Evolutionary conservation across 2,113 vertebrate genomes (phyloP).

Genomic region (Furnarius figulus): DNA sequence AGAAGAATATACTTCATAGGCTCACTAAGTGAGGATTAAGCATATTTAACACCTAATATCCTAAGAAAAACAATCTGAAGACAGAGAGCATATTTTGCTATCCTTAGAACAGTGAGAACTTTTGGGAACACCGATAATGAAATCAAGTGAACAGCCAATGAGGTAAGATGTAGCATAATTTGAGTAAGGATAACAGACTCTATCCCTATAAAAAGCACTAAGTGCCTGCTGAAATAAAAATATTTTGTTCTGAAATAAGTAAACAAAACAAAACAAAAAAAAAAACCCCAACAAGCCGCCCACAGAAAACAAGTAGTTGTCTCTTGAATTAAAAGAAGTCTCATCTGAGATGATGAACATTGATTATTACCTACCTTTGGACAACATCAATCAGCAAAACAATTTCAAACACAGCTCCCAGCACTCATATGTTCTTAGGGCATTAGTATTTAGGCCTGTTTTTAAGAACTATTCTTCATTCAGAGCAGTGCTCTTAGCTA

Average conservation of each 20-base stretch:
- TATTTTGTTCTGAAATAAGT: neutral
- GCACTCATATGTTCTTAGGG: neutral
- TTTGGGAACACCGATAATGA: neutral
- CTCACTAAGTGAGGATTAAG: neutral
- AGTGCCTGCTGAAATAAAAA: neutral
- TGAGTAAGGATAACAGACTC: neutral
- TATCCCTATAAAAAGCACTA: neutral
- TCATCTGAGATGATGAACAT: neutral
- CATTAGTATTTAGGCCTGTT: neutral
- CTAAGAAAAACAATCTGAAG: neutral
- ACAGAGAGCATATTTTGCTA: neutral
- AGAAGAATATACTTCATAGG: neutral
- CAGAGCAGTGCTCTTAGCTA: neutral
- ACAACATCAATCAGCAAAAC: neutral
- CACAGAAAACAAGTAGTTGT: neutral
- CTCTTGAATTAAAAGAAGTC: neutral
- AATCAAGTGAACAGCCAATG: neutral
- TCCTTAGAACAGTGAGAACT: neutral
- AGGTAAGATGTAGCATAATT: neutral
- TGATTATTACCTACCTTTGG: neutral
- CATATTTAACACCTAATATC: neutral
- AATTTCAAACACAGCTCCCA: neutral
- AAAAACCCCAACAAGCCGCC: neutral
- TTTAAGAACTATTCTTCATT: neutral
- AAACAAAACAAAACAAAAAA: neutral